A percentile compares a stretch with the other conserved stretches of the same genome.
Evolutionary conservation across 2,113 vertebrate genomes (phyloP).

Genomic region (Sturnus vulgaris): DNA sequence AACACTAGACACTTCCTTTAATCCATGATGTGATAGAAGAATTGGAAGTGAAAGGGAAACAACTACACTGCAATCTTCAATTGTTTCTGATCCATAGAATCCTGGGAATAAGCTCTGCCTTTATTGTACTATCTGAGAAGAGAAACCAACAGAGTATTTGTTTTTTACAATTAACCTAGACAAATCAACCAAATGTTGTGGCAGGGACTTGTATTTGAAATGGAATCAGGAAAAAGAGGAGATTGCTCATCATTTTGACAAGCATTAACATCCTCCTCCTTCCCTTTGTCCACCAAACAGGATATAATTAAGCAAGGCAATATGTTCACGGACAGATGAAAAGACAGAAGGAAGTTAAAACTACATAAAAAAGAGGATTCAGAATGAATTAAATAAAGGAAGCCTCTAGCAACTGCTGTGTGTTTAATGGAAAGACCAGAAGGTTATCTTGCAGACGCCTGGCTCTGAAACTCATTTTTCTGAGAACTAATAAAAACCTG

Average conservation of each 20-base stretch:
- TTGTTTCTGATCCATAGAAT: not conserved
- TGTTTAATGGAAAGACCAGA: not conserved
- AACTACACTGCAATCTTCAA: not conserved
- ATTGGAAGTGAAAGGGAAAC: not conserved
- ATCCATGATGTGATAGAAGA: not conserved
- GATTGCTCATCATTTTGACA: not conserved
- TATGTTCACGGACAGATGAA: constrained; percentile 28
- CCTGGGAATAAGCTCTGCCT: not conserved
- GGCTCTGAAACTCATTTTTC: not conserved
- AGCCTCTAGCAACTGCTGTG: not conserved
- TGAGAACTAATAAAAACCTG: not conserved
- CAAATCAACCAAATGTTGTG: not conserved
- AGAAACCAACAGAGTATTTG: not conserved
- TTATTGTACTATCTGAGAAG: not conserved
- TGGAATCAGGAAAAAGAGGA: not conserved
- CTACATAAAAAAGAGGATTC: constrained; percentile 10
- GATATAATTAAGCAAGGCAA: constrained; percentile 41
- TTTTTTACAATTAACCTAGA: not conserved
- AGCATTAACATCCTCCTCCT: not conserved
- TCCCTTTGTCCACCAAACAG: not conserved
- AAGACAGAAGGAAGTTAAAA: constrained; percentile 17
- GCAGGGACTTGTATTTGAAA: not conserved
- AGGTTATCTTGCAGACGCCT: constrained; percentile 4
- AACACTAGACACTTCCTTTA: not conserved
- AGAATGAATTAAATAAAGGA: constrained; percentile 9